Evolutionary conservation across 2,888 invertebrate genomes (phyloP).

Genomic region (Argynnis bischoffii): DNA sequence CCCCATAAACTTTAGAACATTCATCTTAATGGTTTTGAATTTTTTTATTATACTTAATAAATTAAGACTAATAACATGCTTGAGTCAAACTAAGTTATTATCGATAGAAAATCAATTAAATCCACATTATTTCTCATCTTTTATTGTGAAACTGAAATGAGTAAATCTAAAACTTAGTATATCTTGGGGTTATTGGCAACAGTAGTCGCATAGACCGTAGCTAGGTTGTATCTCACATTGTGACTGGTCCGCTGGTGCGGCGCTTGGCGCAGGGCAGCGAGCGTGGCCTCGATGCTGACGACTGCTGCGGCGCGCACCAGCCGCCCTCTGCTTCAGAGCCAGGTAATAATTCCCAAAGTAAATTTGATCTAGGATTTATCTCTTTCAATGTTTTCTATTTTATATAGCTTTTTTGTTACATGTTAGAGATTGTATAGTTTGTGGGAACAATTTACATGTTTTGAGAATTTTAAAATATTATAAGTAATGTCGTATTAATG

Average conservation of each 20-base stretch:
- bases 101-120: too few relatives aligned
- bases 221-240: slow-evolving; percentile 80
- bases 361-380: not conserved
- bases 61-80: not conserved
- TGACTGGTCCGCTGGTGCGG: slow-evolving; percentile 83
- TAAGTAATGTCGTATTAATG: too few relatives aligned
- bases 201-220: slow-evolving; percentile 65
- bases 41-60: not conserved
- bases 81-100: not conserved
- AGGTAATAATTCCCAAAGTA: slow-evolving; percentile 56
- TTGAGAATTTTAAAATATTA: too few relatives aligned
- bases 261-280: slow-evolving; percentile 81
- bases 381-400: not conserved
- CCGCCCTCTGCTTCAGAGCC: slow-evolving; percentile 76
- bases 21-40: too few relatives aligned
- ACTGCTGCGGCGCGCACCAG: slow-evolving; percentile 78
- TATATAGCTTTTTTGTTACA: not conserved
- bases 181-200: slow-evolving; percentile 58
- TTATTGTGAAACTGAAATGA: not conserved
- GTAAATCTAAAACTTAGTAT: not conserved
- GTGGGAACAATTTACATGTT: too few relatives aligned
- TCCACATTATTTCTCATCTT: too few relatives aligned
- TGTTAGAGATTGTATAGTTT: too few relatives aligned
- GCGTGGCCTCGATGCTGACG: slow-evolving; percentile 80
- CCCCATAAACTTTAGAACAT: not conserved